A percentile compares a stretch with the other conserved stretches of the same genome.
Conservation (phyloP, 2,797 vertebrate genomes). For the Micromesistius poutassou region DNA sequence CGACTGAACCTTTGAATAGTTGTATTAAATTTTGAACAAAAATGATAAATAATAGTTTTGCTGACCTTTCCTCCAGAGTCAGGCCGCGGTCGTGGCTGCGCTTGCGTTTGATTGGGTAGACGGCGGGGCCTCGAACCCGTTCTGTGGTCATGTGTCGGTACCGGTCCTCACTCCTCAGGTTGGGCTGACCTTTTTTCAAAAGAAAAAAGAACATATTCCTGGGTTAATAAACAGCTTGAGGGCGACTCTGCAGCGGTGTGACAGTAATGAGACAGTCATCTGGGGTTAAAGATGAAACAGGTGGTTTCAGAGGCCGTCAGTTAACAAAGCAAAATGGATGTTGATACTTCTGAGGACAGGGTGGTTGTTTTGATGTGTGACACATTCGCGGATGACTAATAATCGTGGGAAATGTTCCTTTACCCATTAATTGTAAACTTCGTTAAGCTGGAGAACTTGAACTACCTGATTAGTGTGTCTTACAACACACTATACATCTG, state of each 20-base stretch:
- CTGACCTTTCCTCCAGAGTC: conserved; percentile 73
- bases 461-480: conserved; percentile 65
- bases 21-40: neutral
- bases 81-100: conserved; percentile 67
- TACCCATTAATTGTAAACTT: conserved; percentile 76
- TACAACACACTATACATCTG: conserved; percentile 71
- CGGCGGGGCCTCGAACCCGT: conserved; percentile 59
- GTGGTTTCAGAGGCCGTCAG: neutral
- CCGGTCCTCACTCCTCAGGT: conserved; percentile 75
- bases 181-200: conserved; percentile 68
- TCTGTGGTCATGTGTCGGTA: conserved; percentile 72
- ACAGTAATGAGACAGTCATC: neutral
- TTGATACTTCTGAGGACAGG: neutral
- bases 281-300: neutral
- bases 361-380: conserved; percentile 62
- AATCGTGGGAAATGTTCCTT: conserved; percentile 67
- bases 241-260: neutral
- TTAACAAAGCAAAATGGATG: neutral
- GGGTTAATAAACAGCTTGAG: neutral
- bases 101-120: conserved; percentile 72
- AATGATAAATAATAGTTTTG: neutral
- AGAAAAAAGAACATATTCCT: neutral
- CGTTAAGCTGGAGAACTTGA: conserved; percentile 74
- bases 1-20: neutral
- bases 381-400: conserved; percentile 51